Base-by-base conservation (phyloP, 2,888 invertebrate species). In the Elysia crispata region DNA sequence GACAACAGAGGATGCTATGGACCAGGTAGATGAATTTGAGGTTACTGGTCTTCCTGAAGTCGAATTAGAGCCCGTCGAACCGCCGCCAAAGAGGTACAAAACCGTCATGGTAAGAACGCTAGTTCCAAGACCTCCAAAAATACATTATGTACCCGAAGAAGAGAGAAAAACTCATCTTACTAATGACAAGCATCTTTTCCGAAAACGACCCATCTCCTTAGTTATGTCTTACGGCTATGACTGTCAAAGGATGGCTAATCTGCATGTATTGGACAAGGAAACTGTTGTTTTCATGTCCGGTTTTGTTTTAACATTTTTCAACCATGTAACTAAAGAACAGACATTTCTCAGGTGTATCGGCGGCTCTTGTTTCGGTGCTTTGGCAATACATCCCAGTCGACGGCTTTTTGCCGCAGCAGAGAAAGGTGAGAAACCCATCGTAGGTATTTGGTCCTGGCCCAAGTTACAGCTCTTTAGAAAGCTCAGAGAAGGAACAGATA, bases 361-460 rank as follows among this genome's bases (percentile, higher is more conserved):
- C 6, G 80, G 75, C 1, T 74, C 80, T 0, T 77, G 73, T 5
- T 79, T 83, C 49, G 69, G 77, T 11, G 75, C 80, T 23, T 30
- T 81, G 1, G 81, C 77, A 18, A 70, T 81, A 0, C 77, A 77
- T 28, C 77, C 77, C 3, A 77, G 79, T 60, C 74, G 31, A 57
- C 31, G 25, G 31, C 62, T 70, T 5, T 83, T 83, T 41, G 83
- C 83, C 1, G 79, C 76, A 1, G 83, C 80, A 0, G 83, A 83
- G 73, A 81, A 78, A 23, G 83, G 83, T 15, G 13, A 33, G 1
- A 62, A 49, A 13, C 83, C 83, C 0, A 28, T 75, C 23, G 77
- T 83, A 23, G 81, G 81, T 20, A 80, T 83, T 0, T 81, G 81
- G 76, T 83, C 83, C 8, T 80, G 75, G 77, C 67, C 69, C 11